Base-by-base conservation (phyloP, 2,797 vertebrate genomes). In the Rhynchonycteris naso region DNA sequence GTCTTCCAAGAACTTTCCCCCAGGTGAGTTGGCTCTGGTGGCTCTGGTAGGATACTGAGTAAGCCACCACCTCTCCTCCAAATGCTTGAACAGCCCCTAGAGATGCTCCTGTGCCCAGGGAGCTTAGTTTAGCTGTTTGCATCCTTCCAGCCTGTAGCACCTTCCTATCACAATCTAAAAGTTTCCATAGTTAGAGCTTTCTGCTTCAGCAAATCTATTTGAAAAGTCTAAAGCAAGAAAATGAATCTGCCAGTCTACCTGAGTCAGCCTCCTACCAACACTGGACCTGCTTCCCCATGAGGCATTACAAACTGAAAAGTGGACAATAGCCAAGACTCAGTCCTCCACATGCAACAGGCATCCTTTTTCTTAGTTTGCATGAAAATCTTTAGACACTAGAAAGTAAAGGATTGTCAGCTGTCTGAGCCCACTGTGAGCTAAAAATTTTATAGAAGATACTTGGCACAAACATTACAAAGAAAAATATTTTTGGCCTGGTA, bases 401-500 rank as follows among this genome's bases (percentile, higher is more conserved):
- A 66, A 66, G 61, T 80, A 33, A 78, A 90, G 21, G n/a, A 76
- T 68, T 74, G 1, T 81, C 76, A 47, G 14, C 56, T 85, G 5
- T 38, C 52, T 82, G 35, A 91, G 56, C 35, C 43, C 38, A 26
- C 58, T 81, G 28, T 80, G 35, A 96, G 28, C 59, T 88, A 83
- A 65, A 79, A 89, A 66, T 76, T 61, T 95, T 82, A 79, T 26
- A 61, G 81, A 96, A 66, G 13, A 76, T 50, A 81, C n/a, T 54
- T 13, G 4, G 63, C 56, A 74, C 35, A 81, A 52, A 61, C 4
- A 58, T 4, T 58, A 63, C 24, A 65, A 80, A 82, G 24, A 50
- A 80, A 5, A 28, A 69, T 58, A 88, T 28, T 35, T 52, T 83
- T 30, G 7, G 6, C 15, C 24, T 84, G 16, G 11, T 66, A 56